Evolutionary conservation across 2,797 vertebrate genomes (phyloP), one percentile per base, ranked within the genome.

Genomic region (Telmatherina bonti): DNA sequence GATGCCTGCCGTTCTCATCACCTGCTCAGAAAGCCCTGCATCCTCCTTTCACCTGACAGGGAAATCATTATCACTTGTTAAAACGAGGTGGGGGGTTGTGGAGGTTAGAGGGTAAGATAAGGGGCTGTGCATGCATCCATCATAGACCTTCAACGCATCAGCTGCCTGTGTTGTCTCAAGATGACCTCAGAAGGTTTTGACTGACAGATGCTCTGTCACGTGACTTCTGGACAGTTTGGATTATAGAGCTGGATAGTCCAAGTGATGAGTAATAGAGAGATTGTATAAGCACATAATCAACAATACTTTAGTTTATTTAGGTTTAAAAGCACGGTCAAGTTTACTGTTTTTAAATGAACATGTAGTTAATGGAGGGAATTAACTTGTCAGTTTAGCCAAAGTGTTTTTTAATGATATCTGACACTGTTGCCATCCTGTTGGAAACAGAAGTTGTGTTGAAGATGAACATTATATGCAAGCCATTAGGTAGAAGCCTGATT

Each of bases 1-100:
- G 79, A 64, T 56, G 76, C 74, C 65, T 79, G 71, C 62, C n/a
- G 86, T 71, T 77, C 49, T 65, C 79, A 62, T 78, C 82, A 92
- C 88, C 88, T 92, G 84, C 65, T 38, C 75, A 30, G 13, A 52
- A 53, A 81, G 15, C 56, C n/a, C 57, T 26, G 79, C 68, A 65
- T 75, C 15, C 36, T 63, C 35, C 0, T 20, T 56, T 35, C 55
- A 76, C 61, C 71, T 79, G 49, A 53, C 58, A n/a, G 31, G 29
- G 63, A 51, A 69, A 72, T 76, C 27, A 76, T 74, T 62, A 63
- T 10, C 67, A 13, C 26, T 18, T 53, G 51, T 65, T 61, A 54
- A 45, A 11, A 45, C 52, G 47, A 63, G 62, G 58, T 58, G 67
- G 62, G 55, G 74, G 9, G 61, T 7, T 59, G 59, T 76, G 57